A percentile compares a stretch with the other conserved stretches of the same genome.
Evolutionary conservation across 1,140 invertebrate species (phyloP).

Genomic region (Drosophila pseudoananassae): DNA sequence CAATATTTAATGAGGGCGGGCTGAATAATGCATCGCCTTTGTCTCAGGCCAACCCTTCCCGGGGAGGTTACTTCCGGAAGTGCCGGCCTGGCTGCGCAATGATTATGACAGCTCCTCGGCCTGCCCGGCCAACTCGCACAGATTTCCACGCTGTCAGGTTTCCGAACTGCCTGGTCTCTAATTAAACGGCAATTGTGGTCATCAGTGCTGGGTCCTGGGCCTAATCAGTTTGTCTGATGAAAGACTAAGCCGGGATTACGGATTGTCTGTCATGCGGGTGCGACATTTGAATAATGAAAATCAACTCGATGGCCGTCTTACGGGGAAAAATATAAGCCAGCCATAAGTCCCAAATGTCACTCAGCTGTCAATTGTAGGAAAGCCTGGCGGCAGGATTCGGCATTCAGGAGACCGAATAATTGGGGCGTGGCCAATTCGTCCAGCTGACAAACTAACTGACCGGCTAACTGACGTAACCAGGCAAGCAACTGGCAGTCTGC

Average conservation of each 20-base stretch:
- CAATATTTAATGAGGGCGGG: constrained; percentile 57
- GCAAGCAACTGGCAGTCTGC: constrained; percentile 19
- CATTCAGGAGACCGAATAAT: constrained; percentile 25
- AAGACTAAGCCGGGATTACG: constrained; percentile 63
- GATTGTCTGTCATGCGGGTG: constrained; percentile 44
- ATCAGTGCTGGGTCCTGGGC: constrained; percentile 35
- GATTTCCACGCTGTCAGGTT: constrained; percentile 15
- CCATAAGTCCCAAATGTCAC: constrained; percentile 49
- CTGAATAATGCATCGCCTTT: constrained; percentile 32
- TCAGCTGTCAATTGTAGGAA: constrained; percentile 58
- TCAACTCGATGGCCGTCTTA: constrained; percentile 50
- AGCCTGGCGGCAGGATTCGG: constrained; percentile 11
- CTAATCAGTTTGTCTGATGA: constrained; percentile 67
- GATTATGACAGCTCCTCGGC: constrained; percentile 58
- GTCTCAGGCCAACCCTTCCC: constrained; percentile 9
- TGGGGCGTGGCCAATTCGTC: constrained; percentile 29
- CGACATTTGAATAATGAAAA: constrained; percentile 70
- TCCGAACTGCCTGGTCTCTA: constrained; percentile 37
- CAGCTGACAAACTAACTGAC: constrained; percentile 36
- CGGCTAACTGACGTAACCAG: constrained; percentile 38
- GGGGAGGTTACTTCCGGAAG: too few species aligned
- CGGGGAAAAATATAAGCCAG: constrained; percentile 59
- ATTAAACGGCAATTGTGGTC: constrained; percentile 68
- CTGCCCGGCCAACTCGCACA: not conserved
- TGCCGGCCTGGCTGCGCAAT: constrained; percentile 4